These are phyloP conservation scores for Drosophila tropicalis DNA, from an alignment of 1,140 invertebrate species.

Conservation along the genomic window DNA sequence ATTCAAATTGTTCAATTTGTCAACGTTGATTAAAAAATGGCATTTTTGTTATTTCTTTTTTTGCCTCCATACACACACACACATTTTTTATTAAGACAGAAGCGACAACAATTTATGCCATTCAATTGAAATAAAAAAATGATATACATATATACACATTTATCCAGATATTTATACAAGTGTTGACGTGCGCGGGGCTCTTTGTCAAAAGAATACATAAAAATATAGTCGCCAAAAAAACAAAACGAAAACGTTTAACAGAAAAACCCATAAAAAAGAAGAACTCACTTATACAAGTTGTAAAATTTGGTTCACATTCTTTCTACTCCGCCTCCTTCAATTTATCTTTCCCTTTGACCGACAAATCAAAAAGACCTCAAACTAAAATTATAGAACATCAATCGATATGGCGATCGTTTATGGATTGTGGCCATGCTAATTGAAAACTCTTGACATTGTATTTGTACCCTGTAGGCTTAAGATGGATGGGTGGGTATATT, in stretches of 20 bases:
- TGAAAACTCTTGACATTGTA: constrained; percentile 66
- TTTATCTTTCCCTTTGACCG: neutral
- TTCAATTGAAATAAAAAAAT: constrained; percentile 44
- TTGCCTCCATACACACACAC: neutral
- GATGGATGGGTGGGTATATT: no score
- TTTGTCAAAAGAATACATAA: constrained; percentile 42
- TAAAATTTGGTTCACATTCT: neutral
- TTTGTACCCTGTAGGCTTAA: neutral
- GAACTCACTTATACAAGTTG: neutral
- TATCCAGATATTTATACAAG: constrained; percentile 47
- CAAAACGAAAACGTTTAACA: constrained; percentile 18
- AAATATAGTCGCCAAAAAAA: neutral
- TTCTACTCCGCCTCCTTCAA: neutral
- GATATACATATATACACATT: constrained; percentile 1
- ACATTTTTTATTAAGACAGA: constrained; percentile 73
- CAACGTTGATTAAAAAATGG: constrained; percentile 54
- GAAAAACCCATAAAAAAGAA: constrained; percentile 23
- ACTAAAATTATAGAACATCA: constrained; percentile 22
- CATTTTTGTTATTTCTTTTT: constrained; percentile 43
- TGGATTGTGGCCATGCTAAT: constrained; percentile 48
- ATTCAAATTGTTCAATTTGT: constrained; percentile 57
- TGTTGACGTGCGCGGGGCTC: constrained; percentile 57
- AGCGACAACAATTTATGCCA: constrained; percentile 50
- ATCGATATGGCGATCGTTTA: constrained; percentile 37
- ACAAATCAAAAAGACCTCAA: constrained; percentile 35